Base-by-base conservation (phyloP, 2,113 vertebrate genomes). In the Pogona vitticeps region DNA sequence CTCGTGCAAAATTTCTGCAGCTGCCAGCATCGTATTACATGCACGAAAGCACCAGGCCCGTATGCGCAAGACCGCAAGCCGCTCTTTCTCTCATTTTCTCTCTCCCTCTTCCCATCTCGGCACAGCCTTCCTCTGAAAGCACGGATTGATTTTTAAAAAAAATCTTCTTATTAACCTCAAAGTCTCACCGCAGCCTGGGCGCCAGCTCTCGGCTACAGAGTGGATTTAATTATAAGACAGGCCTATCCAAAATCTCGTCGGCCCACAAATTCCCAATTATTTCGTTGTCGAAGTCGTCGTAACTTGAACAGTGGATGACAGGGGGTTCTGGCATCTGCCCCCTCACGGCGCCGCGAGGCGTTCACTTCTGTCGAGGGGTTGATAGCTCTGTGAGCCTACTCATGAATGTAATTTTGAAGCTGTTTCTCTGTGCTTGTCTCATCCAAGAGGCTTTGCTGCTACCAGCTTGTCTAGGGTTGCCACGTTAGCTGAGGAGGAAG, bases 221-320 rank as follows among this genome's bases (percentile, higher is more conserved):
- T 79, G 80, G 75, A 79, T 83, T 86, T 89, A 89, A 83, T 89
- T 89, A 89, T 82, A 78, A 86, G 65, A 52, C 75, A 86, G 88
- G 42, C 76, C 76, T 59, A 82, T 82, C 80, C 65, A 56, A 71
- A 82, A 70, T 73, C 88, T 78, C 33, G 0, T 33, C 58, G 67
- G 84, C 36, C 75, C 56, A 28, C 80, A 75, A 82, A 78, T 83
- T 75, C 84, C 80, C 80, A 83, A 89, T 89, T 83, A 86, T 89
- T 89, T 89, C 58, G 38, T 67, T 86, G 85, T 89, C 79, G 67
- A 67, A 81, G 71, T 56, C 80, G 28, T 76, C 67, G 85, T 85
- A 83, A 36, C 72, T 65, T 83, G 84, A 86, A 17, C 8, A 40
- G 58, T 1, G 67, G 73, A 86, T 85, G 88, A 81, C 28, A n/a